Evolutionary conservation across 64 coral and sea anemone species (phyloP), one percentile per base, ranked within the genome.

Genomic region (Cladopsammia gracilis): DNA sequence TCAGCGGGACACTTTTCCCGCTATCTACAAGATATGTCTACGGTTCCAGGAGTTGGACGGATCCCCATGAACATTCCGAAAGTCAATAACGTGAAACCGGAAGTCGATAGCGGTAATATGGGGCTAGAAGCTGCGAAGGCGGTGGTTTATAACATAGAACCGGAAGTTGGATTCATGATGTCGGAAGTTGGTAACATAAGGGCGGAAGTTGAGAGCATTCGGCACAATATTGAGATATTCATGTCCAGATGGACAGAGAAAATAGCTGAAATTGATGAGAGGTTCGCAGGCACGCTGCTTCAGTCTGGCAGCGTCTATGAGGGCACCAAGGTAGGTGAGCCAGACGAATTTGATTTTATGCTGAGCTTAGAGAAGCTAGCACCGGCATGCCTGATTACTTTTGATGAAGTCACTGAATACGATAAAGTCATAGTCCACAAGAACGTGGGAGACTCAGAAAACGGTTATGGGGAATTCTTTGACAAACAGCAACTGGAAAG

Each of bases 301-400:
- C 53, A 25, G 18, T 80, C 76, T 81, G 88, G 88, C 14, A 90
- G 88, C 51, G 75, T 57, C 34, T 90, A 90, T 49, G 88, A 90
- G 19, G 88, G 76, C 6, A 90, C 88, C 1, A 90, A 90, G 14
- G 78, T 90, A 3, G 64, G 62, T 3, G 76, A 90, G 20, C 88
- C 88, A n/a, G n/a, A 90, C 24, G 88, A 90, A 64, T 90, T 90
- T 90, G 88, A 90, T 45, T 90, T 70, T 48, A 90, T 90, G 88
- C n/a, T 90, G 25, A 57, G 75, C 48, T 42, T 90, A 15, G 76
- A 90, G 70, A 34, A 54, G 6, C 68, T 90, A 11, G 76, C 16
- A 0, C 76, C 54, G 54, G 20, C 57, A 52, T 90, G 88, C 76
- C 58, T 22, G 6, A 34, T 90, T 46, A 43, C 49, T 10, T 69